Evolutionary conservation across 1,140 invertebrate species (phyloP).

Genomic region (Hycleus phaleratus): DNA sequence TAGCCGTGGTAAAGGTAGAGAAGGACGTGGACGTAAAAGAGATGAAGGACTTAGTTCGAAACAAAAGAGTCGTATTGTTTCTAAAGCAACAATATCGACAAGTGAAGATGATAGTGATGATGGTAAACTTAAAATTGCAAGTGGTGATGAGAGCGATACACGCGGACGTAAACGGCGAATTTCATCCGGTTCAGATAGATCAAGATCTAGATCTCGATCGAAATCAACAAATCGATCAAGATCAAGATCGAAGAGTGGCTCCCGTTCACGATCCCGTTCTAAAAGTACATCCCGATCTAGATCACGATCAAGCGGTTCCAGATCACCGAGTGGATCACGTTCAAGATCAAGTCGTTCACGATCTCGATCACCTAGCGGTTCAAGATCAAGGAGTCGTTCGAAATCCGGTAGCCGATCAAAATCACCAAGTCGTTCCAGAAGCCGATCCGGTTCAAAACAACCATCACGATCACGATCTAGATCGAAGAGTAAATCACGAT

Average conservation of each 20-base stretch:
- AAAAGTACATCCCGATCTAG: slow-evolving; percentile 35
- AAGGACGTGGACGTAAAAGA: slow-evolving; percentile 36
- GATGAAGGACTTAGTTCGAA: slow-evolving; percentile 68
- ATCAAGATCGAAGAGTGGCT: slow-evolving; percentile 33
- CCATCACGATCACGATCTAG: neutral
- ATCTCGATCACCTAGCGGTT: slow-evolving; percentile 29
- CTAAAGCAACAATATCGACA: slow-evolving; percentile 92
- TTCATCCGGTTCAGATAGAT: slow-evolving; percentile 42
- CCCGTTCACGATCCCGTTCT: slow-evolving; percentile 34
- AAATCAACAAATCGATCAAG: slow-evolving; percentile 22
- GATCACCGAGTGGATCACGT: slow-evolving; percentile 29
- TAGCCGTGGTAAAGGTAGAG: slow-evolving; percentile 43
- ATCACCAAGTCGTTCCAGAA: slow-evolving; percentile 26
- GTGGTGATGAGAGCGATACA: slow-evolving; percentile 50
- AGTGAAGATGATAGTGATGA: slow-evolving; percentile 84
- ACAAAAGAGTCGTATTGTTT: slow-evolving; percentile 81
- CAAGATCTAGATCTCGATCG: slow-evolving; percentile 31
- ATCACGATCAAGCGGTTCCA: slow-evolving; percentile 34
- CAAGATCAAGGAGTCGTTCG: slow-evolving; percentile 23
- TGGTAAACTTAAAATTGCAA: slow-evolving; percentile 52
- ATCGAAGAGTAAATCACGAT: slow-evolving; percentile 37
- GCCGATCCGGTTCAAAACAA: slow-evolving; percentile 22
- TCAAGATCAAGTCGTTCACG: slow-evolving; percentile 27
- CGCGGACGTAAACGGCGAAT: slow-evolving; percentile 41
- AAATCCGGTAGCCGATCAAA: slow-evolving; percentile 22